Evolutionary conservation across 2,888 invertebrate genomes (phyloP).

Genomic region (Bellardia bayeri): DNA sequence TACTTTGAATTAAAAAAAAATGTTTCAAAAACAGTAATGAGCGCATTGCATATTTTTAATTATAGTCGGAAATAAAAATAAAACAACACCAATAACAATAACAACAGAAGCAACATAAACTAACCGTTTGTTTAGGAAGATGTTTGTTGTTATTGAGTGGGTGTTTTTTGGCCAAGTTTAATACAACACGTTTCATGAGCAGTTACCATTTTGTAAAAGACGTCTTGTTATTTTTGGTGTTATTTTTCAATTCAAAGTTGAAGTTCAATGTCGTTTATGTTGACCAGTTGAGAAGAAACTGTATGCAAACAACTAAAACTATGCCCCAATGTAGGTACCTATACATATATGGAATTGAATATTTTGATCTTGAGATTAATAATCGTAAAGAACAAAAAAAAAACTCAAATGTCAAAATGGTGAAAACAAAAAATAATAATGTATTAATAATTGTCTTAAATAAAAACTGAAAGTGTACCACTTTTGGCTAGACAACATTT

Average conservation of each 20-base stretch:
- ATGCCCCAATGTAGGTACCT: background rate
- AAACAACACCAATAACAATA: background rate
- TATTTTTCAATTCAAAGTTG: conserved; percentile 33
- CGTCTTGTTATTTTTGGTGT: conserved; percentile 17
- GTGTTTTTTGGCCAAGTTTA: conserved; percentile 40
- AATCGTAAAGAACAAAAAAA: conserved; percentile 23
- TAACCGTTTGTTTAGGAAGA: conserved; percentile 34
- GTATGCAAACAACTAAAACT: conserved; percentile 4
- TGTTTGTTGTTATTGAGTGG: conserved; percentile 21
- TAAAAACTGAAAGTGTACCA: background rate
- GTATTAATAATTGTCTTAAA: conserved; percentile 47
- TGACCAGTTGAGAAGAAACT: conserved; percentile 21
- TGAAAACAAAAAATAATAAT: conserved; percentile 35
- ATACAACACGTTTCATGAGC: background rate
- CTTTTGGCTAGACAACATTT: background rate
- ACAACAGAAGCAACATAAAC: background rate
- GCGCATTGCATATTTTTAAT: background rate
- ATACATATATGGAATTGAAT: background rate
- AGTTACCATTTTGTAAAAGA: conserved; percentile 12
- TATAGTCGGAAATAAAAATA: conserved; percentile 21
- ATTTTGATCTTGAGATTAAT: conserved; percentile 30
- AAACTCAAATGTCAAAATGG: background rate
- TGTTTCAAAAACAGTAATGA: background rate
- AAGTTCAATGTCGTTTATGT: conserved; percentile 62
- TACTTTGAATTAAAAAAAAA: background rate